A percentile compares a stretch with the other conserved stretches of the same genome.
These are phyloP conservation scores for Cheilosia grossa DNA, from an alignment of 2,888 invertebrate genomes.

Conservation along the genomic window DNA sequence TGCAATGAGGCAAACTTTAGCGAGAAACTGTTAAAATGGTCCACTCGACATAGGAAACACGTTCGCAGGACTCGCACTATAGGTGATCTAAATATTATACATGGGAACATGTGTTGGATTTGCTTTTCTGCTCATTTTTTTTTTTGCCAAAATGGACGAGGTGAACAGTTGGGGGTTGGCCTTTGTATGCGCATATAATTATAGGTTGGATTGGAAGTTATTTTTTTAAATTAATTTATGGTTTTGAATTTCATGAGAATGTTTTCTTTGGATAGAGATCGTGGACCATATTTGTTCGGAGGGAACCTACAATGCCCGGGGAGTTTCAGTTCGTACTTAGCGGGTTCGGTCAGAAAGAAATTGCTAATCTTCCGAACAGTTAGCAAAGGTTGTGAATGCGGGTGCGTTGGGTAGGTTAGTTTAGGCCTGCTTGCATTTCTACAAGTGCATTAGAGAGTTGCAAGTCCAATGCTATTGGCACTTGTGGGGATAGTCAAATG, in stretches of 20 bases:
- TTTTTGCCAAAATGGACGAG: conserved; percentile 44
- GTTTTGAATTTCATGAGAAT: conserved; percentile 63
- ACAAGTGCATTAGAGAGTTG: no score
- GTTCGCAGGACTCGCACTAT: conserved; percentile 18
- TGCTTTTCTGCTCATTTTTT: conserved; percentile 56
- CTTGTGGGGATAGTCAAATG: no score
- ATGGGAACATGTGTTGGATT: conserved; percentile 65
- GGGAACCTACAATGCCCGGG: no score
- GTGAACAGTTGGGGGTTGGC: conserved; percentile 57
- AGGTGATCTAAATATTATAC: conserved; percentile 33
- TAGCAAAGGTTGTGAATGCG: no score
- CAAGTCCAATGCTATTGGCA: no score
- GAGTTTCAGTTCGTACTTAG: no score
- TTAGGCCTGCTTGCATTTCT: no score
- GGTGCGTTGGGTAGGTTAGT: no score
- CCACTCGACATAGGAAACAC: conserved; percentile 34
- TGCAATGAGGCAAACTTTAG: conserved; percentile 45
- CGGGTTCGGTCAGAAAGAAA: no score
- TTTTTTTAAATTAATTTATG: conserved; percentile 19
- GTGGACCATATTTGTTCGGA: no score
- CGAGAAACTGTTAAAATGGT: conserved; percentile 59
- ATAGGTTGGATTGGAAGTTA: conserved; percentile 32
- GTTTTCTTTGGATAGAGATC: background rate
- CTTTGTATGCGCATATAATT: conserved; percentile 48
- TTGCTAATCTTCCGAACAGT: no score